These are phyloP conservation scores for Esox lucius DNA, from an alignment of 2,797 vertebrate genomes.

Conservation along the genomic window DNA sequence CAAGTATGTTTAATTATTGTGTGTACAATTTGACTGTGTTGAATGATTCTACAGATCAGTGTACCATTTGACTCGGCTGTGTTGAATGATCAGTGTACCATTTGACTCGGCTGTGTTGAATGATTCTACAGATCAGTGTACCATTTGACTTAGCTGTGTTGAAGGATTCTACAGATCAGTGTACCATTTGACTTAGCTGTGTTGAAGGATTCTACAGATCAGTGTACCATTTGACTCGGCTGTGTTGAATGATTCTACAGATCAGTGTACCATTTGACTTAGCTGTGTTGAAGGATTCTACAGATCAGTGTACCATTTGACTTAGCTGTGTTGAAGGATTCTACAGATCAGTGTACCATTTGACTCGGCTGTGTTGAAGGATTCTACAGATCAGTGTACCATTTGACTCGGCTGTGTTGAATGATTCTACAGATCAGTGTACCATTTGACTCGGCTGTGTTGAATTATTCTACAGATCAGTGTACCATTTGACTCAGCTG, in stretches of 20 bases:
- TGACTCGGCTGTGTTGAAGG: conserved; percentile 68
- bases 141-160: background rate
- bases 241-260: too few relatives aligned
- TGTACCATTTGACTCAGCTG: conserved; percentile 77
- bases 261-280: conserved; percentile 21
- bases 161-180: conserved; percentile 65
- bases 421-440: too few relatives aligned
- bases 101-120: too few relatives aligned
- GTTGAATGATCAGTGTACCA: conserved; percentile 47
- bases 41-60: too few relatives aligned
- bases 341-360: too few relatives aligned
- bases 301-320: too few relatives aligned
- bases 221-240: too few relatives aligned
- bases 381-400: too few relatives aligned
- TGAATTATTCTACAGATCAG: conserved; percentile 60
- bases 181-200: conserved; percentile 77
- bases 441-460: background rate
- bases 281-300: conserved; percentile 65
- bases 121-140: too few relatives aligned
- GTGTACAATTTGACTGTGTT: too few relatives aligned
- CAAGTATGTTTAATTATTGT: background rate
- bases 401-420: too few relatives aligned
- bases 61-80: conserved; percentile 57
- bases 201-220: conserved; percentile 24
- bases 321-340: too few relatives aligned